Evolutionary conservation across 92 coral and sea anemone genomes (phyloP).

Genomic region (Porites lobata): DNA sequence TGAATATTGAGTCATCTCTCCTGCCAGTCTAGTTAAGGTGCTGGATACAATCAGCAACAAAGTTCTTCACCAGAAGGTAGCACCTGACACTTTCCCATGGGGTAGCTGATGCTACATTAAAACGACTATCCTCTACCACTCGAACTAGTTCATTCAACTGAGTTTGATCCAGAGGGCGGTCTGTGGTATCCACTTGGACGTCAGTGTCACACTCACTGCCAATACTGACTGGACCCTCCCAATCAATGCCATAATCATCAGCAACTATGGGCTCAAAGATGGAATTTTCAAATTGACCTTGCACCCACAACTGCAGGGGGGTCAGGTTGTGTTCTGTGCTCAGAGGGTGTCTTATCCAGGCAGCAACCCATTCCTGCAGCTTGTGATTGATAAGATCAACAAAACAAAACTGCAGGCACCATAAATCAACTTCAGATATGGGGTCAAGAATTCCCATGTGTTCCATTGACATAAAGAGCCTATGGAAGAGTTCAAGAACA

Average conservation of each 20-base stretch:
- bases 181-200: conserved; percentile 3
- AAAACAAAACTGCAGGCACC: neutral
- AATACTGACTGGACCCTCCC: conserved; percentile 54
- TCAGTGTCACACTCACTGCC: conserved; percentile 39
- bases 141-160: conserved; percentile 6
- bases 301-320: conserved; percentile 64
- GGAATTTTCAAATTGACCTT: conserved; percentile 46
- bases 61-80: conserved; percentile 39
- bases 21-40: conserved; percentile 7
- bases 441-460: conserved; percentile 21
- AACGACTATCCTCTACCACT: conserved; percentile 26
- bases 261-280: conserved; percentile 29
- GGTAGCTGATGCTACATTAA: neutral
- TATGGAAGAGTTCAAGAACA: conserved; percentile 52
- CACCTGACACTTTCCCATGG: conserved; percentile 36
- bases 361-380: conserved; percentile 51
- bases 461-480: conserved; percentile 27
- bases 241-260: conserved; percentile 65
- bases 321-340: conserved; percentile 55
- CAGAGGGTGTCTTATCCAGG: conserved; percentile 66
- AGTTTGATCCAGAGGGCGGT: conserved; percentile 43
- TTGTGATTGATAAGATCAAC: conserved; percentile 46
- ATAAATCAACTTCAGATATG: conserved; percentile 3
- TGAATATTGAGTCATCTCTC: conserved; percentile 1
- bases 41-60: conserved; percentile 34